Conservation (phyloP, 2,888 invertebrate genomes). For the Acronicta leporina region DNA sequence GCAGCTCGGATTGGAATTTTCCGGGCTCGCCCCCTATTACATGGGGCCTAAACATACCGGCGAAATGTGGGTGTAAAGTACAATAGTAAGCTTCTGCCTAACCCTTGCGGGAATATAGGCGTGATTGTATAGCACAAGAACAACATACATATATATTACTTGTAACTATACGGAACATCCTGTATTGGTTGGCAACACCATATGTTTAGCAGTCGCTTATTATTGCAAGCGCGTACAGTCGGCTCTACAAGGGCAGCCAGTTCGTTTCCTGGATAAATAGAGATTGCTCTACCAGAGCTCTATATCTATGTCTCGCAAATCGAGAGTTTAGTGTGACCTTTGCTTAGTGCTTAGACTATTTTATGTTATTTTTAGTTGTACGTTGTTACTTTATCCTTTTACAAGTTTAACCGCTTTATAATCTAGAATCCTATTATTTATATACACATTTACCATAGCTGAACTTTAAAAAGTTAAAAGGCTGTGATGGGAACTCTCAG, state of each 20-base stretch:
- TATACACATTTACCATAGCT: no score
- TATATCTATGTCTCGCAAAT: slow-evolving; percentile 49
- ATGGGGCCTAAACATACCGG: no score
- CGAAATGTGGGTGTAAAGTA: no score
- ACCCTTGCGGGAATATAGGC: no score
- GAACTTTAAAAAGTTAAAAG: no score
- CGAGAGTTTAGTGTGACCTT: slow-evolving; percentile 52
- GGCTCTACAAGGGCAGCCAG: slow-evolving; percentile 79
- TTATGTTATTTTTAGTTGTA: slow-evolving; percentile 31
- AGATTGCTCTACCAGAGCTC: slow-evolving; percentile 62
- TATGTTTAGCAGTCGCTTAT: slow-evolving; percentile 54
- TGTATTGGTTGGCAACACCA: slow-evolving; percentile 49
- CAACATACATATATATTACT: slow-evolving; percentile 13
- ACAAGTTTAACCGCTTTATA: slow-evolving; percentile 3
- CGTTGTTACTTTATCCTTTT: slow-evolving; percentile 21
- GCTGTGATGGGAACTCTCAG: no score
- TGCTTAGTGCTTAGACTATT: slow-evolving; percentile 24
- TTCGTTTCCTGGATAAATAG: slow-evolving; percentile 81
- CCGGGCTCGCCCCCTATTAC: no score
- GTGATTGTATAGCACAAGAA: background rate
- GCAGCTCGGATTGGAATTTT: no score
- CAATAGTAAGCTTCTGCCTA: no score
- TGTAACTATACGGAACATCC: slow-evolving; percentile 39
- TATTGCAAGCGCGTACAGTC: slow-evolving; percentile 54
- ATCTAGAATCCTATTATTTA: background rate